Evolutionary conservation across 2,113 vertebrate genomes (phyloP).

Genomic region (Lepus europaeus): DNA sequence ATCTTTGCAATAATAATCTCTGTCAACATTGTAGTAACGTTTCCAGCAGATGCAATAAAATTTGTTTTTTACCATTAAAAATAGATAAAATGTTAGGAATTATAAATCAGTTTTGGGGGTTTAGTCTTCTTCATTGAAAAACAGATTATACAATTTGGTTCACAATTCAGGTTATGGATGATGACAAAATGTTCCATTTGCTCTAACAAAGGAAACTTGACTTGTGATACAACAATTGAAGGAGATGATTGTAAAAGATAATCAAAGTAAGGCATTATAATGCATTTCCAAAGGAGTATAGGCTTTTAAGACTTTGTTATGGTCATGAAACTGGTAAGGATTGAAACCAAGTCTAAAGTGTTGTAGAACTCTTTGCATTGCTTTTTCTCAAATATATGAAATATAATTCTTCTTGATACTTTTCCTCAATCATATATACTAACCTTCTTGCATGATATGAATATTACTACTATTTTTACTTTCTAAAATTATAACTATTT

Average conservation of each 20-base stretch:
- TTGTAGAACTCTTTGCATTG: background rate
- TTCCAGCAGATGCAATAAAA: background rate
- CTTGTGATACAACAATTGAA: background rate
- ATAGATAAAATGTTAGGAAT: background rate
- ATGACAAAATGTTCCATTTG: background rate
- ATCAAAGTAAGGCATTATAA: background rate
- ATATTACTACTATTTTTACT: background rate
- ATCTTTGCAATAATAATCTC: too few relatives aligned
- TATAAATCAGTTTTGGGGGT: background rate
- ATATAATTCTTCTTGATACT: background rate
- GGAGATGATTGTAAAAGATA: background rate
- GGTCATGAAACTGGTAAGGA: background rate
- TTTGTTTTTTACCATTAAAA: slow-evolving; percentile 14
- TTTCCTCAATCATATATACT: background rate
- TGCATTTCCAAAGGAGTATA: background rate
- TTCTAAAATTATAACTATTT: background rate
- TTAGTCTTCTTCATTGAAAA: background rate
- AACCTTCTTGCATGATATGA: background rate
- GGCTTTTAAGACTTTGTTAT: background rate
- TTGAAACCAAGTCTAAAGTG: background rate
- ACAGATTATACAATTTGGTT: background rate
- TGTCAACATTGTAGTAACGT: too few relatives aligned
- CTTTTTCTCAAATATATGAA: background rate
- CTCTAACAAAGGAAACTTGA: background rate
- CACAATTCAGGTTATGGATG: background rate